phyloP scores from a whole-genome alignment of 2,797 vertebrate species.

The Cirrhinus mrigala region DNA sequence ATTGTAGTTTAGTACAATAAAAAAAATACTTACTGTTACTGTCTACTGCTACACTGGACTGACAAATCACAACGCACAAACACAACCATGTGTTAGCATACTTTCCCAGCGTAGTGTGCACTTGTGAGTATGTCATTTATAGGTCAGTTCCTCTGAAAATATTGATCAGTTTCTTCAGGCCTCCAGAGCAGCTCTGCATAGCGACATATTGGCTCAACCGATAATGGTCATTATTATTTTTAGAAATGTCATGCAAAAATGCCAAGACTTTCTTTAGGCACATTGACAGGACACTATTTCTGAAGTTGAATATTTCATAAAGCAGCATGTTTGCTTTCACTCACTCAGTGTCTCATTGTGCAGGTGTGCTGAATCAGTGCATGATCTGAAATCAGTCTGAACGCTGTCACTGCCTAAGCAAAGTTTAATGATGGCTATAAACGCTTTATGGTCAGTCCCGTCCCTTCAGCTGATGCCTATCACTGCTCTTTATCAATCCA shows the following conservation, averaged over 20 bases:
- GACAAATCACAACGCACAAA: no score
- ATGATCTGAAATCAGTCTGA: constrained; percentile 71
- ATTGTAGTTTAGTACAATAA: background rate
- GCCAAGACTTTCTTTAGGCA: background rate
- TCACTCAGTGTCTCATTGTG: background rate
- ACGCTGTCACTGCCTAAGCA: constrained; percentile 77
- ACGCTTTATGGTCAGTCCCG: constrained; percentile 77
- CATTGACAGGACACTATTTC: background rate
- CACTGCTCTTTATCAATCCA: constrained; percentile 71
- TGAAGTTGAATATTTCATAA: background rate
- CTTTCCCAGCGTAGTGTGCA: no score
- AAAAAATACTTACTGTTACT: background rate
- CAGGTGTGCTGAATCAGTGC: constrained; percentile 72
- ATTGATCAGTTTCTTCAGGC: no score
- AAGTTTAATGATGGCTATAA: constrained; percentile 80
- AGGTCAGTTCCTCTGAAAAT: no score
- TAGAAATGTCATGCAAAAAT: background rate
- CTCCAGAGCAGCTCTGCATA: no score
- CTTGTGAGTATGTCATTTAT: no score
- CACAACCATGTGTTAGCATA: no score
- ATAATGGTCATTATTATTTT: no score
- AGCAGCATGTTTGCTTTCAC: background rate
- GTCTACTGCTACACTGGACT: no score
- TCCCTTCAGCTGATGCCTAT: constrained; percentile 67
- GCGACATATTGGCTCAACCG: no score